phyloP scores from a whole-genome alignment of 2,113 vertebrate species.

The Oceanodroma tethys region DNA sequence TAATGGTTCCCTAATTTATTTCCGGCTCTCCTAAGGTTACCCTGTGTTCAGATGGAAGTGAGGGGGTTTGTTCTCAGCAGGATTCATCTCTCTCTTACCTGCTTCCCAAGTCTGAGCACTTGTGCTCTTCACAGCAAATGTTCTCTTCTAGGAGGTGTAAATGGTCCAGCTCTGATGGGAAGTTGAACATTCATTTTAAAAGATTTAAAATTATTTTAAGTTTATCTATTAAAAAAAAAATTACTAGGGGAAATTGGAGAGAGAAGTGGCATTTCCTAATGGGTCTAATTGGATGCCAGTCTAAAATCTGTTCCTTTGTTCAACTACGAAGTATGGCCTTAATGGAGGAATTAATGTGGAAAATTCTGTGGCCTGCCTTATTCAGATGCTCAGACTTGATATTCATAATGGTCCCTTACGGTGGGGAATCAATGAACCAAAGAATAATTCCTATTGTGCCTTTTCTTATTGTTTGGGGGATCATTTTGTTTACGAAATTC shows the following conservation, averaged over 20 bases:
- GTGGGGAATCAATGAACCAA: neutral
- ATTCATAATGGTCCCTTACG: neutral
- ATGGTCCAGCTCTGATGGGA: neutral
- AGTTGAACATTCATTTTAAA: neutral
- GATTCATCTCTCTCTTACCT: neutral
- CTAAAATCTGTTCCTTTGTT: neutral
- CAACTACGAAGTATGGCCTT: neutral
- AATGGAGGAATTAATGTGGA: neutral
- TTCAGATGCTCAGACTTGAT: neutral
- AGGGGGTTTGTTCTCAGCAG: neutral
- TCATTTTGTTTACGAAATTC: neutral
- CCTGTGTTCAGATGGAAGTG: neutral
- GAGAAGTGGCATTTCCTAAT: neutral
- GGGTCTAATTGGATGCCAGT: neutral
- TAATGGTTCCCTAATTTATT: neutral
- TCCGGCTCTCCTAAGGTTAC: neutral
- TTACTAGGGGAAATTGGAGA: neutral
- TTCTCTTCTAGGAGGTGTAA: neutral
- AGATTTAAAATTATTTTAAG: neutral
- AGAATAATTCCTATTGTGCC: neutral
- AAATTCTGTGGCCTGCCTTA: neutral
- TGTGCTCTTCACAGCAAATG: neutral
- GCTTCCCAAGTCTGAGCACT: neutral
- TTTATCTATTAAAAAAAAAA: neutral
- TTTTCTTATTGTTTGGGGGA: neutral